A percentile compares a stretch with the other conserved stretches of the same genome.
Evolutionary conservation across 92 coral and sea anemone genomes (phyloP).

Genomic region (Umimayanthus kanabou): DNA sequence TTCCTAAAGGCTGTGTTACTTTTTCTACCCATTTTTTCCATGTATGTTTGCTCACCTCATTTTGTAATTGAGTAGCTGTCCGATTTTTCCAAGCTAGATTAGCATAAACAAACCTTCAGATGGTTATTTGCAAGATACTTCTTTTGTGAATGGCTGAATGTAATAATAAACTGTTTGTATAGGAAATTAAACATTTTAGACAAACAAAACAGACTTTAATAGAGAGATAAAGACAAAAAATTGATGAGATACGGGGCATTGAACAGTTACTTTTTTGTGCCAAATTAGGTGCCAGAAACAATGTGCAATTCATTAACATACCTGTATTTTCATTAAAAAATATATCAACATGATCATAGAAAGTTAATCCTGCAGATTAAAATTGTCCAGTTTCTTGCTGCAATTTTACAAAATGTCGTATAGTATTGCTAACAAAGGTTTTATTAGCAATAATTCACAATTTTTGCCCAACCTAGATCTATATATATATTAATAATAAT

Average conservation of each 20-base stretch:
- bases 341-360: too few relatives aligned
- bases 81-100: background rate
- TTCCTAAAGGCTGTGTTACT: background rate
- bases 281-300: background rate
- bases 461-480: too few relatives aligned
- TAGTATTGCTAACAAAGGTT: too few relatives aligned
- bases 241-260: too few relatives aligned
- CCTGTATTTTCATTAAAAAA: background rate
- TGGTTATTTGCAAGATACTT: background rate
- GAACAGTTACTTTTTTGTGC: background rate
- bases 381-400: background rate
- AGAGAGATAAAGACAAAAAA: background rate
- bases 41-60: constrained; percentile 1
- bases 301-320: background rate
- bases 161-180: background rate
- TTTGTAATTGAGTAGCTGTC: background rate
- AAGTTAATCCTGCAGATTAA: too few relatives aligned
- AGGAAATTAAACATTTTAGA: background rate
- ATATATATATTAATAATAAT: too few relatives aligned
- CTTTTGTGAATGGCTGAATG: background rate
- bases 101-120: background rate
- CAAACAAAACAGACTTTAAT: background rate
- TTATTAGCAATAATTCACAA: too few relatives aligned
- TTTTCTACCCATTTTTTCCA: background rate
- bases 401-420: background rate